phyloP scores from a whole-genome alignment of 1,140 invertebrate species.

The Diorhabda elongata region DNA sequence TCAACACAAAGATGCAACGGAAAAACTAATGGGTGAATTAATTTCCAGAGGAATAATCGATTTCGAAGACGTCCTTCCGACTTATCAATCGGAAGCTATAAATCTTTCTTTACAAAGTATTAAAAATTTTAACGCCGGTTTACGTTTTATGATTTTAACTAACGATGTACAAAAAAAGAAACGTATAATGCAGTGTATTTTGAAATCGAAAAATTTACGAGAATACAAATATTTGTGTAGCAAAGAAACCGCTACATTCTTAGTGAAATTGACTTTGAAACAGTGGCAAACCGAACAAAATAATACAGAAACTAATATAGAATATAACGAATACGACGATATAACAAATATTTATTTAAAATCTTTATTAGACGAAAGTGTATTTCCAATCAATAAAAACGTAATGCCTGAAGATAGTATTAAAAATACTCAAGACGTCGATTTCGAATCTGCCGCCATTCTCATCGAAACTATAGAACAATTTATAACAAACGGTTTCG shows the following conservation, averaged over 20 bases:
- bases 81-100: constrained; percentile 47
- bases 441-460: constrained; percentile 11
- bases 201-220: constrained; percentile 26
- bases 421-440: constrained; percentile 15
- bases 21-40: constrained; percentile 45
- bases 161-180: constrained; percentile 19
- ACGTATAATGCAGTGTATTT: constrained; percentile 35
- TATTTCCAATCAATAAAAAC: constrained; percentile 16
- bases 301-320: constrained; percentile 6
- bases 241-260: constrained; percentile 30
- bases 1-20: constrained; percentile 45
- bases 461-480: constrained; percentile 19
- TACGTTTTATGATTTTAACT: constrained; percentile 19
- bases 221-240: constrained; percentile 24
- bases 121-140: constrained; percentile 42
- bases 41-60: constrained; percentile 41
- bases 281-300: constrained; percentile 29
- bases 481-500: constrained; percentile 9
- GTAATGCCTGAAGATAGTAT: not conserved
- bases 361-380: constrained; percentile 28
- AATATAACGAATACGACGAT: constrained; percentile 12
- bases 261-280: constrained; percentile 38
- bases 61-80: constrained; percentile 42
- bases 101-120: constrained; percentile 45
- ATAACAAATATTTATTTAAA: constrained; percentile 33